Base-by-base conservation (phyloP, 2,113 vertebrate genomes). In the Pachycephala philippinensis region DNA sequence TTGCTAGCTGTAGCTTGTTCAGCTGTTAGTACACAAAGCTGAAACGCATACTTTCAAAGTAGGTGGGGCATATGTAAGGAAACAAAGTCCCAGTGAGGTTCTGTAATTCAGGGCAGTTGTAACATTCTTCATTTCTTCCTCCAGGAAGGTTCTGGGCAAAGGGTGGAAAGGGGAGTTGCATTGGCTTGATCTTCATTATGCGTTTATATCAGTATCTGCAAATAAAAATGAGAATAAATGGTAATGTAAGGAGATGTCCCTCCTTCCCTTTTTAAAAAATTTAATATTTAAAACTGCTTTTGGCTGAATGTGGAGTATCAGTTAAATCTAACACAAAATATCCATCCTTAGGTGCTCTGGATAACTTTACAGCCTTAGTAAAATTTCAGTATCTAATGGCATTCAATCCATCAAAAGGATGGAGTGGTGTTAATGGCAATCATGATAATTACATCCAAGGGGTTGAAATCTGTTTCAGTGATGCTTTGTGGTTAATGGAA, bases 391-490 rank as follows among this genome's bases (percentile, higher is more conserved):
- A 77, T 64, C 69, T 94, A 93, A 90, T 84, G 70, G 74, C 52
- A 84, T 80, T 96, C 93, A 82, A 76, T 97, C 91, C 75, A 78
- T 94, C 90, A 93, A 77, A 93, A 84, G 68, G 61, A 79, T 54
- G 84, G 77, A 93, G 35, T 22, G 20, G 35, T 92, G 57, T 37
- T 95, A 96, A 95, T 74, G 53, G 87, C 92, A 96, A 90, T 92
- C 86, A 96, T 93, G 91, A 75, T 92, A 89, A 97, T 97, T 97
- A 92, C 81, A 91, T 97, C 83, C 91, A 96, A 97, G 95, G 89
- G 94, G 96, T 96, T 97, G 93, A 95, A 97, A 96, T 96, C 92
- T 96, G 91, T 97, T 96, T 97, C 82, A 77, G 82, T 87, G 92
- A 87, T 90, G 74, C 84, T 96, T 97, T 93, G 63, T 91, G 72